Base-by-base conservation (phyloP, 2,888 invertebrate species). In the Drosophila helvetica region DNA sequence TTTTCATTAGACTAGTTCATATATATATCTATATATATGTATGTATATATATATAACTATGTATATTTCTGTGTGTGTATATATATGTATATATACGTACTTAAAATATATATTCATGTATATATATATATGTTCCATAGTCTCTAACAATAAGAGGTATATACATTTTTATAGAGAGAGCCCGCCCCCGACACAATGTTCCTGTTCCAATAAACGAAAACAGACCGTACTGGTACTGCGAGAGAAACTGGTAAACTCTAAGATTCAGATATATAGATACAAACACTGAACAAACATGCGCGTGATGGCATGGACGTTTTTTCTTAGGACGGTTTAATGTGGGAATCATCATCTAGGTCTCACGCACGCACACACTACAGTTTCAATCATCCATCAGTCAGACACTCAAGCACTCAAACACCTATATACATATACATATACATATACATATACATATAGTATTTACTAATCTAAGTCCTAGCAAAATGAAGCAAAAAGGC, bases 1-100 rank as follows among this genome's bases (percentile, higher is more conserved):
- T 90, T 90, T 90, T 90, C 90, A 90, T 90, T 90, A 90, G 77
- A 77, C 90, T 90, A 90, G 78, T 79, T 78, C 78, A 86, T 82
- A 81, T 75, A 79, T 79, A 74, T 64, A 64, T 75, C 65, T 67
- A 53, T 74, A 71, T 78, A 55, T 55, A 51, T 69, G 47, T 60
- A 54, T 61, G 53, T 60, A 62, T 62, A 54, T 64, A 61, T 54
- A 62, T 52, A 38, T 66, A 58, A 55, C 58, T 63, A 75, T 74
- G 58, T 46, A 57, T 70, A 60, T 75, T 54, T 69, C 22, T 66
- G 48, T 57, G 25, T 54, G 18, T 58, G 63, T 58, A 60, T n/a
- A n/a, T n/a, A n/a, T n/a, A n/a, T 60, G 55, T 69, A 15, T 69
- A 50, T 65, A 25, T 61, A 67, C 57, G 67, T 60, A 72, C 73